Evolutionary conservation across 2,888 invertebrate species (phyloP).

Genomic region (Mantis religiosa): DNA sequence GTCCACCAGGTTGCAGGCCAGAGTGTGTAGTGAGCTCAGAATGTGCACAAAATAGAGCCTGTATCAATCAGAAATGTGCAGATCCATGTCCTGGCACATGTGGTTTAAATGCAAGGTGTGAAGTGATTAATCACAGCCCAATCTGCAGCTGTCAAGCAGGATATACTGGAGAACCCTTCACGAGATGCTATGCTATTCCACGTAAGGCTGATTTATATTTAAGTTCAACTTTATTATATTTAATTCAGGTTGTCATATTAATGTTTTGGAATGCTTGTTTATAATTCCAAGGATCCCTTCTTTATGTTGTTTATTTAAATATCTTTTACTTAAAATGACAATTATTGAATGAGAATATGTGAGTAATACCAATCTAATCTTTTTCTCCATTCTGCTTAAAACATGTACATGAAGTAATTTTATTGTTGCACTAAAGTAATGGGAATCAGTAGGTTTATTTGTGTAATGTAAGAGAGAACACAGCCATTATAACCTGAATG

Average conservation of each 20-base stretch:
- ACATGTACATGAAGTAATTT: too few species aligned
- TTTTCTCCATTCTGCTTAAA: too few species aligned
- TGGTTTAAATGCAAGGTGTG: slow-evolving; percentile 66
- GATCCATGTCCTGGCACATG: slow-evolving; percentile 74
- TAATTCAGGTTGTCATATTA: too few species aligned
- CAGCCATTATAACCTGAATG: too few species aligned
- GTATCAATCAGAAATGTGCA: slow-evolving; percentile 69
- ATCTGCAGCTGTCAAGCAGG: slow-evolving; percentile 69
- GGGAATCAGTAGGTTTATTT: too few species aligned
- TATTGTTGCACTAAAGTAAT: too few species aligned
- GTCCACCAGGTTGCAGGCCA: slow-evolving; percentile 70
- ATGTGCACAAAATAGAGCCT: slow-evolving; percentile 66
- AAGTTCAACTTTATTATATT: too few species aligned
- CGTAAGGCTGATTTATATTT: slow-evolving; percentile 38
- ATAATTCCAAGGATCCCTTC: not conserved
- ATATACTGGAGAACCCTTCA: slow-evolving; percentile 73
- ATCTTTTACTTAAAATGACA: too few species aligned
- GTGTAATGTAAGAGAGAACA: too few species aligned
- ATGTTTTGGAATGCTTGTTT: not conserved
- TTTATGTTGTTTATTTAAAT: too few species aligned
- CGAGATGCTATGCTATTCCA: slow-evolving; percentile 58
- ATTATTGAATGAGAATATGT: too few species aligned
- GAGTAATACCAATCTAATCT: too few species aligned
- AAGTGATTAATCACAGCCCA: slow-evolving; percentile 71
- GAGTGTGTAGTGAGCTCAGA: slow-evolving; percentile 75